Base-by-base conservation (phyloP, 1,140 invertebrate species). In the Chironomus striatipennis region DNA sequence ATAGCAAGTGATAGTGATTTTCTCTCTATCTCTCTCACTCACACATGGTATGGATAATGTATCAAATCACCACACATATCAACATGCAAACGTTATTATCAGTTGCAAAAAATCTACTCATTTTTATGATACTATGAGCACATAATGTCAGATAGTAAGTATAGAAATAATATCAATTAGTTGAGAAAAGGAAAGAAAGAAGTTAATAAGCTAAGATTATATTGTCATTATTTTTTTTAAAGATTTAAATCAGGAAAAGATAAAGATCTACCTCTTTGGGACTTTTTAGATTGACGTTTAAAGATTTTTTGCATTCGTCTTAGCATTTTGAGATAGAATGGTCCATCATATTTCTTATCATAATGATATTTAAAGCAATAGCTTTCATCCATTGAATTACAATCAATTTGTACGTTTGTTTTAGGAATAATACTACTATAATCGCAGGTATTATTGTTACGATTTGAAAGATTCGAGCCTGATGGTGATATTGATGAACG, bases 241-340 rank as follows among this genome's bases (percentile, higher is more conserved):
- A n/a, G 15, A 47, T 57, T 12, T 57, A 47, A 2, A 57, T 57
- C 47, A 57, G 24, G 24, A 34, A 34, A 1, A n/a, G n/a, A n/a
- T n/a, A n/a, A 5, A 34, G 24, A 57, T 57, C 47, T 57, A 57
- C 47, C 47, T 57, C 47, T 57, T n/a, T 15, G 1, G 12, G 47
- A 12, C 47, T 57, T 57, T n/a, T 57, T 57, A 57, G 12, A n/a
- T 57, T 57, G 12, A 57, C 47, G 47, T 10, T 57, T 57, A 57
- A n/a, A 57, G n/a, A 57, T 15, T 15, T 57, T 57, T 57, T 57
- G 47, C 47, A 57, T 57, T 57, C 65, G 65, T 70, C 65, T 15
- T 21, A 70, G 18, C 6, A 70, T 10, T 70, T 21, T 70, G 9
- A 70, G n/a, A 70, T 70, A 70, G 10, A 70, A 70, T 10, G 65